Evolutionary conservation across 2,888 invertebrate genomes (phyloP).

Genomic region (Opisthograptis luteolata): DNA sequence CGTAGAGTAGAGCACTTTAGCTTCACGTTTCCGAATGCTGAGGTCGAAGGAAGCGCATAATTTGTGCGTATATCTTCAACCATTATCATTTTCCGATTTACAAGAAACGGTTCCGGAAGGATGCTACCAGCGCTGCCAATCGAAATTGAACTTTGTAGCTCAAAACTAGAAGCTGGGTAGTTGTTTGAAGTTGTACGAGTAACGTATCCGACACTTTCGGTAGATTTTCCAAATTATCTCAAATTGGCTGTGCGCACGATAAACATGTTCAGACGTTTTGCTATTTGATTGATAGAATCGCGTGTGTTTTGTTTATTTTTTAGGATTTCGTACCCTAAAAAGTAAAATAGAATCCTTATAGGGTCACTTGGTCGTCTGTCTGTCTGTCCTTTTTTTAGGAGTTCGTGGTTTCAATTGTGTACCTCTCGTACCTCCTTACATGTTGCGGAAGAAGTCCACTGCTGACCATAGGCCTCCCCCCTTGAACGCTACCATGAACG

Average conservation of each 20-base stretch:
- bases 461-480: too few relatives aligned
- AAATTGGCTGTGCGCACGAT: conserved; percentile 43
- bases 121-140: conserved; percentile 38
- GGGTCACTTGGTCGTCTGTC: too few relatives aligned
- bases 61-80: conserved; percentile 70
- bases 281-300: conserved; percentile 39
- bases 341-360: too few relatives aligned
- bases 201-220: conserved; percentile 55
- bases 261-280: conserved; percentile 25
- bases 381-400: too few relatives aligned
- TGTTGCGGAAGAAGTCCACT: too few relatives aligned
- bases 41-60: conserved; percentile 76
- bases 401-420: too few relatives aligned
- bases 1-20: conserved; percentile 45
- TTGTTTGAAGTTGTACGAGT: conserved; percentile 16
- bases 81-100: conserved; percentile 78
- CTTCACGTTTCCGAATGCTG: conserved; percentile 60
- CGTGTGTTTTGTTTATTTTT: conserved; percentile 22
- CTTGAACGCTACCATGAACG: too few relatives aligned
- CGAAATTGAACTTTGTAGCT: conserved; percentile 36
- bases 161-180: conserved; percentile 8
- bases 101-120: conserved; percentile 72
- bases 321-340: too few relatives aligned
- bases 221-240: conserved; percentile 55
- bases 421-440: too few relatives aligned